Evolutionary conservation across 30 jellyfish, hydroid and myxozoan genomes (phyloP).

Genomic region (Phacellophora camtschatica): DNA sequence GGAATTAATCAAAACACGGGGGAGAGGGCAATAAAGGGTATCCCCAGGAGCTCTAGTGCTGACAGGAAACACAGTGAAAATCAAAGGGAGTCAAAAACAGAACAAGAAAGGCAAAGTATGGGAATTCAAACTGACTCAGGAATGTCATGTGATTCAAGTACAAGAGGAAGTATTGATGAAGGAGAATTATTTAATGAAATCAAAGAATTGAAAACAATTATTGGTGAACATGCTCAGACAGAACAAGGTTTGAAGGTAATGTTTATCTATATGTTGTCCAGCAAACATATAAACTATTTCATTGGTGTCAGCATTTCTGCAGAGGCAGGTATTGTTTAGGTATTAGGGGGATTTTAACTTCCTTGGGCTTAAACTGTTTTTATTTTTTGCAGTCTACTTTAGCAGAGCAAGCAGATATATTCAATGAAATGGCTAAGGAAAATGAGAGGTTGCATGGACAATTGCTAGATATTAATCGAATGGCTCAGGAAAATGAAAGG

Average conservation of each 20-base stretch:
- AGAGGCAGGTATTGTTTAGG: too few species aligned
- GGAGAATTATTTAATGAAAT: background rate
- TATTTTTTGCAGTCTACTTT: too few species aligned
- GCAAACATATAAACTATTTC: too few species aligned
- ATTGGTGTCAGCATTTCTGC: too few species aligned
- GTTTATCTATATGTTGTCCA: background rate
- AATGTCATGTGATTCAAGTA: constrained; percentile 12
- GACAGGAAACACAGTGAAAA: background rate
- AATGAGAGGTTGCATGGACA: too few species aligned
- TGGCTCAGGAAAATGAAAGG: too few species aligned
- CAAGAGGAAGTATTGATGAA: constrained; percentile 3
- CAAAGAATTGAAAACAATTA: too few species aligned
- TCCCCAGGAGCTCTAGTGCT: background rate
- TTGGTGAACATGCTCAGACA: background rate
- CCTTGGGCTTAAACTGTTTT: too few species aligned
- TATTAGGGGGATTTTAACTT: too few species aligned
- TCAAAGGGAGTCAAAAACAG: constrained; percentile 14
- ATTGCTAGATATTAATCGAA: too few species aligned
- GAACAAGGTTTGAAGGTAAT: background rate
- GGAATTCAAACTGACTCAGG: constrained; percentile 46
- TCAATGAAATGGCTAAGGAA: too few species aligned
- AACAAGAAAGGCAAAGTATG: background rate
- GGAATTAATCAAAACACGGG: background rate
- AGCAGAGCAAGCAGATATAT: too few species aligned
- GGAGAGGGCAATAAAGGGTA: background rate